phyloP scores from a whole-genome alignment of 2,113 vertebrate genomes.

The Vidua chalybeata region DNA sequence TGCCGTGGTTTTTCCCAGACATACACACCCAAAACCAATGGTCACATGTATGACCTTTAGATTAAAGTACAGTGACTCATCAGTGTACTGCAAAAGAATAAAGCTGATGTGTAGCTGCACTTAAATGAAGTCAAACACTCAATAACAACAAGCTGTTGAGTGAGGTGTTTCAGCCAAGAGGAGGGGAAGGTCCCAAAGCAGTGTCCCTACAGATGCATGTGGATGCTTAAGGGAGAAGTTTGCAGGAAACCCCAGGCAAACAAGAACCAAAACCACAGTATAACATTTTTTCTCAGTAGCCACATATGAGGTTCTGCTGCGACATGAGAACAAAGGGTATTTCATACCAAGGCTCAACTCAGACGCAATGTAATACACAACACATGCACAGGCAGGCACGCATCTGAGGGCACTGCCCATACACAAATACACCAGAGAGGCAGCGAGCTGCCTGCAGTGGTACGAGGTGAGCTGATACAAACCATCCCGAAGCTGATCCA shows the following conservation, averaged over 20 bases:
- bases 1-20: background rate
- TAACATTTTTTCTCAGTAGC: background rate
- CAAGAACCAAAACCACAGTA: background rate
- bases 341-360: background rate
- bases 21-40: background rate
- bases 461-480: conserved; percentile 30
- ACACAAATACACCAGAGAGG: background rate
- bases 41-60: conserved; percentile 16
- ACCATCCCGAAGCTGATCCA: conserved; percentile 97
- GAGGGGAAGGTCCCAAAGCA: background rate
- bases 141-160: background rate
- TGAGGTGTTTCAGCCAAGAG: background rate
- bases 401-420: background rate
- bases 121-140: background rate
- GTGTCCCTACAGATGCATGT: background rate
- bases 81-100: background rate
- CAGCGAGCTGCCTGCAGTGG: background rate
- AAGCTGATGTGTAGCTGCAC: background rate
- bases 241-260: background rate
- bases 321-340: background rate
- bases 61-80: conserved; percentile 31
- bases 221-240: background rate
- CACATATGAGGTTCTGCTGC: background rate
- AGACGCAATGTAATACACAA: background rate
- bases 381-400: background rate